These are phyloP conservation scores for Nyctibius bracteatus DNA, from an alignment of 2,113 vertebrate genomes.

Conservation along the genomic window DNA sequence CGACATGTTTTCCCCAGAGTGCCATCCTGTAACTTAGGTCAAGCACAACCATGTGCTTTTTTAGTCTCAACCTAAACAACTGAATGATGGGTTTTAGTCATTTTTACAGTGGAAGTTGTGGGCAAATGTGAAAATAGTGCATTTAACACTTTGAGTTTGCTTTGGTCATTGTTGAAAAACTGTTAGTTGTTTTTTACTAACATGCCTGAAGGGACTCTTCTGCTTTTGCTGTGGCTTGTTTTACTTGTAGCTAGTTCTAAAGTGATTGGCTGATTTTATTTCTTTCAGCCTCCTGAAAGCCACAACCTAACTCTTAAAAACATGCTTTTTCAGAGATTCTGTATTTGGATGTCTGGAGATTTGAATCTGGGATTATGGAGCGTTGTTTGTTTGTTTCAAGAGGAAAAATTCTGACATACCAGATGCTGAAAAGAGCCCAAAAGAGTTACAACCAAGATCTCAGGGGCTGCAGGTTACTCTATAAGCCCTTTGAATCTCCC, in stretches of 20 bases:
- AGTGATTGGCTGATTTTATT: not conserved
- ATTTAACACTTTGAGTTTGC: not conserved
- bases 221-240: not conserved
- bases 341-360: not conserved
- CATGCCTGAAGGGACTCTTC: not conserved
- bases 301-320: not conserved
- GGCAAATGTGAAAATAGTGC: not conserved
- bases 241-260: not conserved
- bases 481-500: not conserved
- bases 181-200: not conserved
- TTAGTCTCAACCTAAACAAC: not conserved
- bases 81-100: not conserved
- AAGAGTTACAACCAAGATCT: not conserved
- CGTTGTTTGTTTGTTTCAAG: not conserved
- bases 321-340: not conserved
- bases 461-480: not conserved
- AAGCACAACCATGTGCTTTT: not conserved
- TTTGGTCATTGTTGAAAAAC: not conserved
- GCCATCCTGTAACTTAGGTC: not conserved
- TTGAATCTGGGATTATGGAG: not conserved
- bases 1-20: not conserved
- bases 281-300: not conserved
- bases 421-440: not conserved
- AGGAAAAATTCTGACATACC: not conserved
- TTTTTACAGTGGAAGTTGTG: not conserved